Evolutionary conservation across 2,113 vertebrate species (phyloP), one percentile per base, ranked within the genome.

Genomic region (Colius striatus): DNA sequence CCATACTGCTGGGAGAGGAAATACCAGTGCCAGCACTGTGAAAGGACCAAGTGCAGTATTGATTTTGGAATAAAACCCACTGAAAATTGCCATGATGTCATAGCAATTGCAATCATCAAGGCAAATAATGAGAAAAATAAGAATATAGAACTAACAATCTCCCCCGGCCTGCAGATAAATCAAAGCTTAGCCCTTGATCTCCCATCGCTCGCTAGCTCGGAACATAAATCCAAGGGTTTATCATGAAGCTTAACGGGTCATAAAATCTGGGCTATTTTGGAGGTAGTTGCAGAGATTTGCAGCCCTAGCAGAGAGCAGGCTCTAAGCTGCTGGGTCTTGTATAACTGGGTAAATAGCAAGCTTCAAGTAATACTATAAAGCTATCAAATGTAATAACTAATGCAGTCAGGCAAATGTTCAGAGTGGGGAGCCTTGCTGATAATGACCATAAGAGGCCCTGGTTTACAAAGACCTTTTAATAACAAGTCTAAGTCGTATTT

Each of bases 261-360:
- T 92, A 96, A 93, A 96, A 95, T 96, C 86, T 96, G 83, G 83
- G 90, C 90, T 97, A 81, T 95, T 96, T 95, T 86, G 73, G 86
- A 92, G 93, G 90, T 68, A 89, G 92, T 94, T 90, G 79, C 79
- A 72, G 92, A 94, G 93, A 94, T 94, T 84, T 95, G 92, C 84
- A 86, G 90, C 48, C 85, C 53, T 34, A 79, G 58, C 93, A 54
- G 85, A 68, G 88, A 68, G 62, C 0, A 0, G 70, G 65, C 65
- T 90, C 83, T 90, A 71, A 97, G 83, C 94, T 0, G 0, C 79
- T 30, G 75, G 38, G 48, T 65, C 85, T 93, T 92, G 82, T 92
- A 51, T 93, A 82, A 92, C 94, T 92, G n/a, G 80, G 93, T 97
- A 97, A 97, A 97, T 95, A 96, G 93, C 93, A 96, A 76, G 94